Evolutionary conservation across 2,113 vertebrate genomes (phyloP).

Genomic region (Serilophus lunatus): DNA sequence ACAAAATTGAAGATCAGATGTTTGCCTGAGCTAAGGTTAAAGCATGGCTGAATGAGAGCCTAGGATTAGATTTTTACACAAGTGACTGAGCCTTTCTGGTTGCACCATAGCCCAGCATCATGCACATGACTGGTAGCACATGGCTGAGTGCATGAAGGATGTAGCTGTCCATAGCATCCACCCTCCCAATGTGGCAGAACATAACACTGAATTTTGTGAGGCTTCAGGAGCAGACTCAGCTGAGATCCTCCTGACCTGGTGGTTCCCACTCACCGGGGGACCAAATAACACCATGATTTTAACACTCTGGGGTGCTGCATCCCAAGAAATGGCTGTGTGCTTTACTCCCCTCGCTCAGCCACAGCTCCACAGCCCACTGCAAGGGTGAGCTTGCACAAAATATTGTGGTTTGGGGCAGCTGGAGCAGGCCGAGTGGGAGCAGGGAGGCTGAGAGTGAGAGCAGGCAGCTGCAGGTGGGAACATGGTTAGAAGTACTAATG

Average conservation of each 20-base stretch:
- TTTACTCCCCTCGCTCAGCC: not conserved
- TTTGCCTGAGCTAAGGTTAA: not conserved
- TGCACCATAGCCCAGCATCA: not conserved
- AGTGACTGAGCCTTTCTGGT: not conserved
- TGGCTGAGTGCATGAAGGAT: rapidly evolving
- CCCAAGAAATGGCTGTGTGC: not conserved
- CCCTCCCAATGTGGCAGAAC: not conserved
- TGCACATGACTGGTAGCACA: rapidly evolving
- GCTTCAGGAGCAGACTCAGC: not conserved
- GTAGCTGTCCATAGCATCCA: not conserved
- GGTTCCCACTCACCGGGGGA: not conserved
- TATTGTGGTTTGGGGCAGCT: not conserved
- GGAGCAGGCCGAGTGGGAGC: not conserved
- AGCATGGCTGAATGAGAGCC: not conserved
- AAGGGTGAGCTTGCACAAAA: not conserved
- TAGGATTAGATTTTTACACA: not conserved
- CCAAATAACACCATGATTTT: not conserved
- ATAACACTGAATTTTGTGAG: not conserved
- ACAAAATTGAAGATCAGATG: not conserved
- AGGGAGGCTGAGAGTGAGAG: not conserved
- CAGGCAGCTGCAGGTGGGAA: not conserved
- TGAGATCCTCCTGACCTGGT: not conserved
- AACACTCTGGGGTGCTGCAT: not conserved
- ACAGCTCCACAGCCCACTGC: not conserved
- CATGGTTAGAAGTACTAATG: not conserved